Evolutionary conservation across 2,113 vertebrate species (phyloP).

Genomic region (Toxotes chatareus): DNA sequence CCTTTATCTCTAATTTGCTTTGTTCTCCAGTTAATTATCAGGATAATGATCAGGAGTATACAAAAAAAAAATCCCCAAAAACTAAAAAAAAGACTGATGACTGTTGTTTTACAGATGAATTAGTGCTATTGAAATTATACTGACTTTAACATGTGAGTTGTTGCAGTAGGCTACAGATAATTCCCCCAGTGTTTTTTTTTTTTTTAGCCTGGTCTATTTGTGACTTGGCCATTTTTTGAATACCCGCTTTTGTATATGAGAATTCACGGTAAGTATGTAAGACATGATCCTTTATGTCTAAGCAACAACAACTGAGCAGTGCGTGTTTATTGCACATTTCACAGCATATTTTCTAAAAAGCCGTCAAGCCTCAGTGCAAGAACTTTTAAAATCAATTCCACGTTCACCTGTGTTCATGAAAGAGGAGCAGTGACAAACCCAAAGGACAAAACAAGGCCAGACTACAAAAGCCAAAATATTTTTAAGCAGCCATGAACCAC

Average conservation of each 20-base stretch:
- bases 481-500: background rate
- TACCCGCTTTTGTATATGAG: background rate
- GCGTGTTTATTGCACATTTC: slow-evolving; percentile 58
- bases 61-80: background rate
- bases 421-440: slow-evolving; percentile 30
- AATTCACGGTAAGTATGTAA: slow-evolving; percentile 6
- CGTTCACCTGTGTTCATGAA: slow-evolving; percentile 17
- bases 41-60: background rate
- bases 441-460: slow-evolving; percentile 21
- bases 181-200: background rate
- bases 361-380: slow-evolving; percentile 20
- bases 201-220: background rate
- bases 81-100: too few relatives aligned
- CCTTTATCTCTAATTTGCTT: too few relatives aligned
- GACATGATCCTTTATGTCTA: slow-evolving; percentile 18
- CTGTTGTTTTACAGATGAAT: background rate
- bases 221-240: background rate
- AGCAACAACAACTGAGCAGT: slow-evolving; percentile 39
- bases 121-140: background rate
- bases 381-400: slow-evolving; percentile 23
- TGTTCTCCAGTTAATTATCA: background rate
- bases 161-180: background rate
- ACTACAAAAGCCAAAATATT: background rate
- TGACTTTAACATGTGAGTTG: background rate
- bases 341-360: slow-evolving; percentile 39